A percentile compares a stretch with the other conserved stretches of the same genome.
Conservation (phyloP, 2,888 invertebrate species). For the Polymixis lichenea region DNA sequence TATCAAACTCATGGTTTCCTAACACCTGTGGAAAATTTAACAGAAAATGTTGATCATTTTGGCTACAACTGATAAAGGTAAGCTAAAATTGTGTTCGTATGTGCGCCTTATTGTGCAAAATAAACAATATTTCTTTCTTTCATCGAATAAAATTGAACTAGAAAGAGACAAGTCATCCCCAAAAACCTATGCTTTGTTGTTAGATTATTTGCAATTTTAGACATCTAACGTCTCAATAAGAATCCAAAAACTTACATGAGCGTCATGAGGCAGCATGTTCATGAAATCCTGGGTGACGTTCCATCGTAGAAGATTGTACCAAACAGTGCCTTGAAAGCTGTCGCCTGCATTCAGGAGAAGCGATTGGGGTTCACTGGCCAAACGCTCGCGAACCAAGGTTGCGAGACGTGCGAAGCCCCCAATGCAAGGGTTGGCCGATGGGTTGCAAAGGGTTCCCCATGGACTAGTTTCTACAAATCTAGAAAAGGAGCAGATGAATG, state of each 20-base stretch:
- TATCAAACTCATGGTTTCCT: slow-evolving; percentile 97
- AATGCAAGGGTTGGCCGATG: slow-evolving; percentile 89
- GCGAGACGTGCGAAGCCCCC: slow-evolving; percentile 93
- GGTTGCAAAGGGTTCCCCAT: slow-evolving; percentile 89
- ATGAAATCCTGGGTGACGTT: slow-evolving; percentile 94
- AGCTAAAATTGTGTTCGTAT: background rate
- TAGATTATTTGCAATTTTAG: background rate
- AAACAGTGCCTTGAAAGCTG: slow-evolving; percentile 93
- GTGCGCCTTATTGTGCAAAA: background rate
- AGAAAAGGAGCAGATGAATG: background rate
- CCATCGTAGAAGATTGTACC: slow-evolving; percentile 94
- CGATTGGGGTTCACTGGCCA: slow-evolving; percentile 90
- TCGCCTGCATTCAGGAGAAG: slow-evolving; percentile 93
- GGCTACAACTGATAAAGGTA: too few relatives aligned
- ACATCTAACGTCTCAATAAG: background rate
- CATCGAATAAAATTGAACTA: background rate
- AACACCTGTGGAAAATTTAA: slow-evolving; percentile 90
- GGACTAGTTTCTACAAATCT: slow-evolving; percentile 92
- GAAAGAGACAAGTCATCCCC: background rate
- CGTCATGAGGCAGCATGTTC: slow-evolving; percentile 94
- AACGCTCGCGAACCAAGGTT: slow-evolving; percentile 86
- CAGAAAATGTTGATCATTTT: background rate
- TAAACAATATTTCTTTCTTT: background rate
- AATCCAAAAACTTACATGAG: slow-evolving; percentile 90
- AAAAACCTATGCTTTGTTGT: background rate